These are phyloP conservation scores for Parnassius smintheus DNA, from an alignment of 2,888 invertebrate genomes.

Conservation along the genomic window DNA sequence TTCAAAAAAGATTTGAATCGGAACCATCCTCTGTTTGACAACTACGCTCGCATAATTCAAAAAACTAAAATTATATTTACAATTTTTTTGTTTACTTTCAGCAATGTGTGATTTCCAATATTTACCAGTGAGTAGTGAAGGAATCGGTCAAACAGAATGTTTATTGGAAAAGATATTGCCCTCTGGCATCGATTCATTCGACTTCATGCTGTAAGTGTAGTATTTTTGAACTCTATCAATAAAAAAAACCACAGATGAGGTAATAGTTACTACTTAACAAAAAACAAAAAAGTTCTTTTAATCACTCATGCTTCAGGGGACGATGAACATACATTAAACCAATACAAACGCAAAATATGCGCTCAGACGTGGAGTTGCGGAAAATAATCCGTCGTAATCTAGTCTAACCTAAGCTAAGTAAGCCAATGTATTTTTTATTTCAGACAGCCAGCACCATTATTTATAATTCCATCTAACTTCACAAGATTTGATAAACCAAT, in stretches of 20 bases:
- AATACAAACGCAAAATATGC: too few relatives aligned
- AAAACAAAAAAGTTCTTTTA: too few relatives aligned
- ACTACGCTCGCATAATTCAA: too few relatives aligned
- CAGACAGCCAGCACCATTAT: slow-evolving; percentile 77
- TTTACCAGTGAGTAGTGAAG: slow-evolving; percentile 84
- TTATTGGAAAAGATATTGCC: slow-evolving; percentile 85
- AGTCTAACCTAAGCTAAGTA: not conserved
- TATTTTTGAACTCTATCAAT: not conserved
- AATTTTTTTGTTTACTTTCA: slow-evolving; percentile 56
- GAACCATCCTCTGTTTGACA: too few relatives aligned
- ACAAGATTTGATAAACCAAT: slow-evolving; percentile 86
- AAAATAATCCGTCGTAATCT: too few relatives aligned
- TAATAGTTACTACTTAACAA: too few relatives aligned
- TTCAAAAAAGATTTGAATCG: too few relatives aligned
- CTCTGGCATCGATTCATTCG: slow-evolving; percentile 54
- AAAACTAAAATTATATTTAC: not conserved
- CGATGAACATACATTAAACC: too few relatives aligned
- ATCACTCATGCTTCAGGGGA: too few relatives aligned
- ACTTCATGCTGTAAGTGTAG: slow-evolving; percentile 54
- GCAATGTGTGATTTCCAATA: slow-evolving; percentile 96
- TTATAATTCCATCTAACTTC: slow-evolving; percentile 89
- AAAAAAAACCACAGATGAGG: too few relatives aligned
- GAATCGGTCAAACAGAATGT: slow-evolving; percentile 69
- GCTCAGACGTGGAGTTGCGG: too few relatives aligned
- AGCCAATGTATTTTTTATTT: slow-evolving; percentile 12